phyloP scores from a whole-genome alignment of 2,113 vertebrate species.

The Apaloderma vittatum region DNA sequence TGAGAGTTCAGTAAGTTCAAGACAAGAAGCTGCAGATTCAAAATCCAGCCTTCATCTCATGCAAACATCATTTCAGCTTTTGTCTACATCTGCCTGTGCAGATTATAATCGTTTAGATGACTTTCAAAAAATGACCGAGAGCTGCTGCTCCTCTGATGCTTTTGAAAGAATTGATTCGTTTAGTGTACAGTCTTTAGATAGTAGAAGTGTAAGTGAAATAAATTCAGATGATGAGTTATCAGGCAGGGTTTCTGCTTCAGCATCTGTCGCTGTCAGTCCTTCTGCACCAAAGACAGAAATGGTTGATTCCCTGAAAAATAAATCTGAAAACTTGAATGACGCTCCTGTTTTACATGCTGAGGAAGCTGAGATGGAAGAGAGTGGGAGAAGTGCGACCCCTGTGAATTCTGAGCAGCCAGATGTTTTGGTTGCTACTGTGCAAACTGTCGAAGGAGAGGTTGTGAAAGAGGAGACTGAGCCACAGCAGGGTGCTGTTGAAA shows the following conservation, averaged over 20 bases:
- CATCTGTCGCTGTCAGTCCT: slow-evolving; percentile 80
- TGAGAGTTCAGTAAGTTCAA: slow-evolving; percentile 95
- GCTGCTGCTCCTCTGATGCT: slow-evolving; percentile 93
- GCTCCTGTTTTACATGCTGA: slow-evolving; percentile 81
- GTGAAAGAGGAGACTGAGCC: background rate
- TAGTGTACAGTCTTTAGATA: slow-evolving; percentile 96
- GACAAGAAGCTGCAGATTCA: slow-evolving; percentile 90
- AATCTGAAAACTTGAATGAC: slow-evolving; percentile 73
- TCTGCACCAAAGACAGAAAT: slow-evolving; percentile 66
- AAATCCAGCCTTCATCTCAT: slow-evolving; percentile 93
- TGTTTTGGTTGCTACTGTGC: slow-evolving; percentile 75
- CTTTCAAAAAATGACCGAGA: slow-evolving; percentile 95
- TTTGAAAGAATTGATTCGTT: slow-evolving; percentile 98
- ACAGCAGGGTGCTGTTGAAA: slow-evolving; percentile 71
- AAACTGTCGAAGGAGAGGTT: slow-evolving; percentile 37
- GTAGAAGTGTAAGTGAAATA: slow-evolving; percentile 96
- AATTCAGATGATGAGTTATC: slow-evolving; percentile 97
- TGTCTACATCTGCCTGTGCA: slow-evolving; percentile 91
- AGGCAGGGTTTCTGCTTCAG: slow-evolving; percentile 85
- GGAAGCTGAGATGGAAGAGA: slow-evolving; percentile 96
- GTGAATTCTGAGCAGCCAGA: slow-evolving; percentile 95
- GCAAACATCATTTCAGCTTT: slow-evolving; percentile 97
- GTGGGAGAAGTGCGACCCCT: slow-evolving; percentile 93
- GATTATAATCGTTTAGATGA: slow-evolving; percentile 93
- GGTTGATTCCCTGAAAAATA: slow-evolving; percentile 53